Evolutionary conservation across 1,140 invertebrate species (phyloP).

Genomic region (Hydropsyche tenuis): DNA sequence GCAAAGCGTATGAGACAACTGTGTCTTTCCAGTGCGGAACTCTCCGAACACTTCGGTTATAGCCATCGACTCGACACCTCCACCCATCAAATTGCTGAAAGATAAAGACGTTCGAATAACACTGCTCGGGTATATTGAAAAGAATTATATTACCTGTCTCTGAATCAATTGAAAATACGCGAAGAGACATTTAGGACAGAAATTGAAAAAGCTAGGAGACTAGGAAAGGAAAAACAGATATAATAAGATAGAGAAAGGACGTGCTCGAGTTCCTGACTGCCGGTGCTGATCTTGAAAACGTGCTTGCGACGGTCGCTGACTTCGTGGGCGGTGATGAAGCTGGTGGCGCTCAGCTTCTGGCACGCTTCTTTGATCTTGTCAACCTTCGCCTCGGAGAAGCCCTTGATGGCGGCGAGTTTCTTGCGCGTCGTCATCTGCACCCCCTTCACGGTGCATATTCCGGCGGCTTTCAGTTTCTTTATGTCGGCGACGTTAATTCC

Average conservation of each 20-base stretch:
- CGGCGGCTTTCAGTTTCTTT: constrained; percentile 78
- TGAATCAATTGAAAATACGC: too few relatives aligned
- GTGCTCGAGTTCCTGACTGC: constrained; percentile 78
- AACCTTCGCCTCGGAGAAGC: constrained; percentile 81
- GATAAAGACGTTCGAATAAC: neutral
- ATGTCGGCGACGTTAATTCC: constrained; percentile 69
- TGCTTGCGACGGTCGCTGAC: constrained; percentile 74
- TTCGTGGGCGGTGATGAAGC: constrained; percentile 79
- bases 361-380: constrained; percentile 84
- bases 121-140: neutral
- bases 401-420: constrained; percentile 76
- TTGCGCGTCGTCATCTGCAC: constrained; percentile 82
- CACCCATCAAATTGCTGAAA: constrained; percentile 73
- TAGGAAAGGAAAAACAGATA: constrained; percentile 2
- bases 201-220: neutral
- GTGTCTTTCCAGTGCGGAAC: constrained; percentile 83
- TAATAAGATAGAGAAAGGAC: neutral
- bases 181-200: too few relatives aligned
- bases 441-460: constrained; percentile 83
- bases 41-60: constrained; percentile 93
- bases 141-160: neutral
- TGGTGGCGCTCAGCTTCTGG: constrained; percentile 64
- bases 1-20: constrained; percentile 79
- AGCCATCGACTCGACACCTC: constrained; percentile 87
- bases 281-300: constrained; percentile 77